Conservation (phyloP, 1,140 invertebrate genomes). For the Drosophila ironensis region DNA sequence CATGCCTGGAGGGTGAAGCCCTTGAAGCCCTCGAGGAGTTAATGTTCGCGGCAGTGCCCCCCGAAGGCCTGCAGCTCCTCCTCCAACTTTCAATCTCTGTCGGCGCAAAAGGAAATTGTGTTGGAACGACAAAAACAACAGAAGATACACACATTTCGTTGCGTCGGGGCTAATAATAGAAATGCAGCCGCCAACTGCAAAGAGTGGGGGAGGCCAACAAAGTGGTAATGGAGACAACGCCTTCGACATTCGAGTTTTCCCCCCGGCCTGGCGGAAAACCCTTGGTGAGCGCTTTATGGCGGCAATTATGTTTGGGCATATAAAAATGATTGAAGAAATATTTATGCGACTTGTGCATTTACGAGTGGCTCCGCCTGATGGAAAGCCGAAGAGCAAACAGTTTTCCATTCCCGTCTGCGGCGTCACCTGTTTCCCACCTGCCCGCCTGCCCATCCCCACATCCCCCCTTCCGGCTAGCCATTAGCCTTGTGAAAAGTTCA, state of each 20-base stretch:
- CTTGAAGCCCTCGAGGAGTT: background rate
- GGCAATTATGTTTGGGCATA: slow-evolving; percentile 48
- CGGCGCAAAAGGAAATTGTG: slow-evolving; percentile 36
- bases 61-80: background rate
- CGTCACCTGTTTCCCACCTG: slow-evolving; percentile 65
- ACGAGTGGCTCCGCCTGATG: slow-evolving; percentile 11
- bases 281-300: slow-evolving; percentile 17
- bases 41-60: background rate
- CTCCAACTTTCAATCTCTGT: slow-evolving; percentile 41
- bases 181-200: slow-evolving; percentile 25
- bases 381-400: slow-evolving; percentile 46
- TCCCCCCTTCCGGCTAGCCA: slow-evolving; percentile 8
- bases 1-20: too few relatives aligned
- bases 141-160: slow-evolving; percentile 46
- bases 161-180: slow-evolving; percentile 32
- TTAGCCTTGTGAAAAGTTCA: slow-evolving; percentile 78
- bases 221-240: slow-evolving; percentile 58
- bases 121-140: slow-evolving; percentile 32
- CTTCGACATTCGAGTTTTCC: slow-evolving; percentile 13
- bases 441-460: background rate
- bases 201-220: slow-evolving; percentile 29
- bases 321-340: slow-evolving; percentile 56
- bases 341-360: slow-evolving; percentile 35
- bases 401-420: slow-evolving; percentile 10
- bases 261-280: background rate